Base-by-base conservation (phyloP, 2,797 vertebrate species). In the Pseudotriccus pelzelni region DNA sequence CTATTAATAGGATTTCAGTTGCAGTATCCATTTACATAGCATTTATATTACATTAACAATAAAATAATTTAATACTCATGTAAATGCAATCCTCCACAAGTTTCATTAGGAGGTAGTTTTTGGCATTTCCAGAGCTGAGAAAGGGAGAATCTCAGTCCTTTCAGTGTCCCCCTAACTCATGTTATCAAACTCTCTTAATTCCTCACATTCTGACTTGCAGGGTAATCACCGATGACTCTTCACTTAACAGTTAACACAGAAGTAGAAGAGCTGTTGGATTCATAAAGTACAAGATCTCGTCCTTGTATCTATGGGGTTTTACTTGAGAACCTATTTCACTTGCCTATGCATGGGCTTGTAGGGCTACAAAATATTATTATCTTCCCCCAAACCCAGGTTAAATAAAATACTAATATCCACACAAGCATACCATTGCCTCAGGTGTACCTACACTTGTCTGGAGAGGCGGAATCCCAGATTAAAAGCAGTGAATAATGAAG, bases 1-100 rank as follows among this genome's bases (percentile, higher is more conserved):
- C 76, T 95, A 79, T 92, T 94, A 91, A 84, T 87, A 93, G 77
- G 34, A 87, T 84, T 91, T 67, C 67, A 90, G 52, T 59, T 90
- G 63, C 67, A 90, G 79, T 76, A 70, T 81, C 67, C 7, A 92
- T 84, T 84, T 90, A 70, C 52, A 49, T 39, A 84, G 52, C 41
- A 77, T 79, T 90, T 84, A 37, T 90, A 46, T 86, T 86, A 18
- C 22, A 75, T 86, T 86, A 86, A 63, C 28, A 37, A 34, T 69
- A 84, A 84, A 90, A 88, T 76, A 76, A 67, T 78, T 64, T 78
- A 55, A 30, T 39, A 24, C 3, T 50, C 67, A 36, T 73, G 56
- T 5, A 91, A 93, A 72, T 49, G 46, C 36, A 60, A 67, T 70
- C 32, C 21, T 93, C 28, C 70, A 69, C 2, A 84, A 77, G 20